Conservation (phyloP, 35 echinoderm and acorn worm species). For the Amphiura filiformis region DNA sequence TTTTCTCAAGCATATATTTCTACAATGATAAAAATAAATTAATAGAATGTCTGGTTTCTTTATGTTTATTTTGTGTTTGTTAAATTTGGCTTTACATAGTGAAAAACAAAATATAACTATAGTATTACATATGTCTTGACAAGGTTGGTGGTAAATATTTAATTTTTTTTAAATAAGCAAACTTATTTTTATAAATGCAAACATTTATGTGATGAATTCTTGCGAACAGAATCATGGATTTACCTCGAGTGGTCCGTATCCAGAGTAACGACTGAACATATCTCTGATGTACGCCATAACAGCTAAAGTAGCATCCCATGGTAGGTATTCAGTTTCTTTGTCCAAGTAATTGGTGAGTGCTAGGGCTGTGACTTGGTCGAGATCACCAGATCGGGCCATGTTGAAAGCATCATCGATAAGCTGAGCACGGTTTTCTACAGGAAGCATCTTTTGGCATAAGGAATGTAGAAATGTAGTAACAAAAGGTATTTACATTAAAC, state of each 20-base stretch:
- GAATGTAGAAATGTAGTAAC: not conserved
- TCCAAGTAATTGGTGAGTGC: slow-evolving; percentile 66
- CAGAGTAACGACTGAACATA: slow-evolving; percentile 91
- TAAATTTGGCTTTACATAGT: too few relatives aligned
- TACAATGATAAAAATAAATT: slow-evolving; percentile 7
- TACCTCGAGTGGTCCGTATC: slow-evolving; percentile 91
- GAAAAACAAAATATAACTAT: not conserved
- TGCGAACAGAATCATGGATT: not conserved
- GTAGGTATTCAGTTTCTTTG: slow-evolving; percentile 68
- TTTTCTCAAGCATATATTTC: slow-evolving; percentile 87
- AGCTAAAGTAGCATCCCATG: slow-evolving; percentile 80
- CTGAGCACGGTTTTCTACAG: slow-evolving; percentile 67
- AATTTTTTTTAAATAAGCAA: not conserved
- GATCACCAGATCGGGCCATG: slow-evolving; percentile 58
- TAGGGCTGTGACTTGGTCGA: slow-evolving; percentile 69
- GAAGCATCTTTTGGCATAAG: slow-evolving; percentile 58
- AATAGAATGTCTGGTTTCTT: too few relatives aligned
- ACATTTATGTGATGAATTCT: not conserved
- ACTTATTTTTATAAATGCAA: not conserved
- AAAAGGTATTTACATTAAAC: not conserved
- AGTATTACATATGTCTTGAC: not conserved
- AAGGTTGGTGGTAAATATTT: not conserved
- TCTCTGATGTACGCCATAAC: slow-evolving; percentile 78
- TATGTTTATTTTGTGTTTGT: too few relatives aligned
- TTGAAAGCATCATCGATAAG: slow-evolving; percentile 93